A percentile compares a stretch with the other conserved stretches of the same genome.
Conservation (phyloP, 2,113 vertebrate genomes). For the Bungarus multicinctus region DNA sequence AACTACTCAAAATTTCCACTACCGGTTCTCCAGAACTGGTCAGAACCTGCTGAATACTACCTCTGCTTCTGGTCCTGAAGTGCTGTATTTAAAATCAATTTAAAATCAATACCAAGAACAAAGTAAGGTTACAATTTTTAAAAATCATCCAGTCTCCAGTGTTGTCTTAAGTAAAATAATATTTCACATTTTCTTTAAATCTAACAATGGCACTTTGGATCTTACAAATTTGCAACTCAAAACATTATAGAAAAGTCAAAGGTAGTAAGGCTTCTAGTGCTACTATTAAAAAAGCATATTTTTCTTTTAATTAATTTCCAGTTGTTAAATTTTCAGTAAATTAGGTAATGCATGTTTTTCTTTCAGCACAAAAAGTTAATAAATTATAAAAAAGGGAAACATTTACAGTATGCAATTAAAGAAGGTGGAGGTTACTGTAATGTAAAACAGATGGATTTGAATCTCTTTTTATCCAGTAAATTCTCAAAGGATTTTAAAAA, state of each 20-base stretch:
- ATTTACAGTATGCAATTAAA: not conserved
- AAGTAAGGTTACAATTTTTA: not conserved
- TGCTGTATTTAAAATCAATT: not conserved
- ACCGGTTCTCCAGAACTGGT: too few relatives aligned
- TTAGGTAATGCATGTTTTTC: not conserved
- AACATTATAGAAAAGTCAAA: not conserved
- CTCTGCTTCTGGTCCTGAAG: not conserved
- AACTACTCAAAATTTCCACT: too few relatives aligned
- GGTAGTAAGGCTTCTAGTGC: not conserved
- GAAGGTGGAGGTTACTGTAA: not conserved
- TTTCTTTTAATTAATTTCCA: not conserved
- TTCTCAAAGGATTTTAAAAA: not conserved
- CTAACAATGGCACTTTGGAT: not conserved
- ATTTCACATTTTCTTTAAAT: not conserved
- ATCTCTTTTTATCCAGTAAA: not conserved
- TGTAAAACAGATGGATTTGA: not conserved
- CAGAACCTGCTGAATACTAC: too few relatives aligned
- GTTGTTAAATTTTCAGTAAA: not conserved
- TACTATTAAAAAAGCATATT: not conserved
- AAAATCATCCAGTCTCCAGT: too few relatives aligned
- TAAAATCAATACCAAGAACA: not conserved
- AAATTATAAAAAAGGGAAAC: not conserved
- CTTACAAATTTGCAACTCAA: not conserved
- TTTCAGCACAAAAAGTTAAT: not conserved
- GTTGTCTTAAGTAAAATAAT: too few relatives aligned